Conservation (phyloP, 2,113 vertebrate genomes). For the Bubo bubo region DNA sequence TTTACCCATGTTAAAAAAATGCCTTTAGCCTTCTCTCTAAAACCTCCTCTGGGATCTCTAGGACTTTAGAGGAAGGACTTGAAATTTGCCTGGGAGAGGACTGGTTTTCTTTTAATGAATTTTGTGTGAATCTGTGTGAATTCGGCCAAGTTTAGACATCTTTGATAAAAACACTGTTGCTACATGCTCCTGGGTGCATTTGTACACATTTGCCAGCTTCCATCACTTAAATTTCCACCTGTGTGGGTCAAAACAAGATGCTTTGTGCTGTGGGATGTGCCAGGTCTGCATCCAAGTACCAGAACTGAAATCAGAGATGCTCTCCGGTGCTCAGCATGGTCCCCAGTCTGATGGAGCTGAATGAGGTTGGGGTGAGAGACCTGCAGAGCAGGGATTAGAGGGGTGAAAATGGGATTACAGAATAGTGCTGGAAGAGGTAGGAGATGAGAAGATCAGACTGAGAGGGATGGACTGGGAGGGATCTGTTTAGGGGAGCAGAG, state of each 20-base stretch:
- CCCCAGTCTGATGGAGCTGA: background rate
- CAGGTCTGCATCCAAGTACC: background rate
- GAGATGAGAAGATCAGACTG: background rate
- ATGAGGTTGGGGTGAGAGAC: background rate
- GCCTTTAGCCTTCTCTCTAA: slow-evolving; percentile 8
- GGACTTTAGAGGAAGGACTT: slow-evolving; percentile 7
- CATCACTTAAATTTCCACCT: background rate
- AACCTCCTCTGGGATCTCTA: background rate
- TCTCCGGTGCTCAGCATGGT: background rate
- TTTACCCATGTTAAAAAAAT: background rate
- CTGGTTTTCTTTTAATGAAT: slow-evolving; percentile 4
- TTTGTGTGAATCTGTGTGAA: background rate
- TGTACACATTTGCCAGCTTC: background rate
- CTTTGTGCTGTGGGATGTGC: background rate
- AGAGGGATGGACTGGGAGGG: background rate
- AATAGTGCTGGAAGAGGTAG: background rate
- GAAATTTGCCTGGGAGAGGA: slow-evolving; percentile 2
- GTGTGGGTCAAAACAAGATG: background rate
- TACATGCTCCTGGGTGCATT: background rate
- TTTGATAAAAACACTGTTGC: background rate
- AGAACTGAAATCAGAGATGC: background rate
- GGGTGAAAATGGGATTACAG: background rate
- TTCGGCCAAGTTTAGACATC: background rate
- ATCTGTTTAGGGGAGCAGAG: background rate
- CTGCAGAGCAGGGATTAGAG: background rate